Percentiles rank a stretch among this genome's conserved stretches.
phyloP scores from a whole-genome alignment of 2,797 vertebrate genomes.

The Avahi laniger region DNA sequence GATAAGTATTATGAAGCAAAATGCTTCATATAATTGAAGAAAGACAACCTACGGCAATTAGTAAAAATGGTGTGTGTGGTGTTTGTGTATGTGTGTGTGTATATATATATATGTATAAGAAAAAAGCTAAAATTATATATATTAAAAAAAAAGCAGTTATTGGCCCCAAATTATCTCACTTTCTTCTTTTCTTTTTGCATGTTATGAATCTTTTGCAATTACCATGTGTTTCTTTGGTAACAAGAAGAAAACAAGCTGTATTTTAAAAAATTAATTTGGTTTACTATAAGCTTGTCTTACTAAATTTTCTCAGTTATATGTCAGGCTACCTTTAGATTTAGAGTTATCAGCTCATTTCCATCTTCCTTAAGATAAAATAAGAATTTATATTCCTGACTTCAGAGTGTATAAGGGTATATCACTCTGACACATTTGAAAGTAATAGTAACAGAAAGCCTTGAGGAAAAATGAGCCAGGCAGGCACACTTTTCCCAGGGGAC shows the following conservation, averaged over 20 bases:
- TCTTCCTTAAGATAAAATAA: not conserved
- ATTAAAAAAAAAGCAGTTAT: not conserved
- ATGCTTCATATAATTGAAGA: not conserved
- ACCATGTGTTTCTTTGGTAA: not conserved
- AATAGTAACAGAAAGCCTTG: not conserved
- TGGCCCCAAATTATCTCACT: not conserved
- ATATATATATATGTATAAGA: not conserved
- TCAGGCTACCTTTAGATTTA: not conserved
- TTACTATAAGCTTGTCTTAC: conserved; percentile 6
- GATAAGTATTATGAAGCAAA: not conserved
- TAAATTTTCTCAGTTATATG: not conserved
- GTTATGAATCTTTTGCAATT: not conserved
- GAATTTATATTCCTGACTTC: not conserved
- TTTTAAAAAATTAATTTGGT: not conserved
- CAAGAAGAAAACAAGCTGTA: not conserved
- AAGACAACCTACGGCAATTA: not conserved
- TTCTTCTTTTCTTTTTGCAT: not conserved
- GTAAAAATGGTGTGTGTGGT: not conserved
- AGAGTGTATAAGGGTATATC: not conserved
- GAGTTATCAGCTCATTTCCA: not conserved
- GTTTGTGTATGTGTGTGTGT: too few species aligned
- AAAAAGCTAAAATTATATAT: not conserved
- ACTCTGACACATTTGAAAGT: not conserved
- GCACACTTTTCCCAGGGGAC: not conserved
- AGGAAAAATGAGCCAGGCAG: not conserved